A percentile compares a stretch with the other conserved stretches of the same genome.
Evolutionary conservation across 35 echinoderm and acorn worm genomes (phyloP).

Genomic region (Chiridota heheva): DNA sequence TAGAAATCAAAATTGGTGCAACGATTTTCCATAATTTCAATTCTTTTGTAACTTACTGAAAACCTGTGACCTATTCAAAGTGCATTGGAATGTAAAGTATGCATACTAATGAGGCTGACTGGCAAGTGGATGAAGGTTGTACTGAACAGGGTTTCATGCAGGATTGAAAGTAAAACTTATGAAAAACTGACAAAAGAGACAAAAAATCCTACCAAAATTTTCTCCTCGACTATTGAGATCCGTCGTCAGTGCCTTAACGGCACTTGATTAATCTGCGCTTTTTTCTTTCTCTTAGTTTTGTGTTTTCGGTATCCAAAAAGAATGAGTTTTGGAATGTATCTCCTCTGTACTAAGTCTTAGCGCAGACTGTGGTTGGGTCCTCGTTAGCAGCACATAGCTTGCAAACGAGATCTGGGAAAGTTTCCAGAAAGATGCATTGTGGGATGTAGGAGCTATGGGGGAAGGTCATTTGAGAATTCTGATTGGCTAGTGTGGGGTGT

Average conservation of each 20-base stretch:
- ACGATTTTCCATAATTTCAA: too few relatives aligned
- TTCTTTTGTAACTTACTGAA: too few relatives aligned
- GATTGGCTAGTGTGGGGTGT: conserved; percentile 10
- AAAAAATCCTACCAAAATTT: conserved; percentile 15
- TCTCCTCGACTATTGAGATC: conserved; percentile 55
- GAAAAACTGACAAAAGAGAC: background rate
- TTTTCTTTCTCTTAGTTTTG: conserved; percentile 28
- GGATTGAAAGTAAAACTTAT: conserved; percentile 22
- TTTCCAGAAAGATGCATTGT: conserved; percentile 9
- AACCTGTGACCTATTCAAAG: too few relatives aligned
- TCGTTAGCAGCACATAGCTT: conserved; percentile 8
- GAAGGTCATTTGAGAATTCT: background rate
- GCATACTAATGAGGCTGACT: conserved; percentile 9
- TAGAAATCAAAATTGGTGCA: too few relatives aligned
- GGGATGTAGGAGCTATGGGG: conserved; percentile 26
- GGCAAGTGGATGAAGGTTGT: too few relatives aligned
- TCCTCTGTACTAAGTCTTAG: conserved; percentile 41
- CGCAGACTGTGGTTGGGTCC: conserved; percentile 38
- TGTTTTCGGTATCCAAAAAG: background rate
- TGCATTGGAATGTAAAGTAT: conserved; percentile 26
- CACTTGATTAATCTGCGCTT: conserved; percentile 25
- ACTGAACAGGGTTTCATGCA: too few relatives aligned
- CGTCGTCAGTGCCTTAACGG: conserved; percentile 43
- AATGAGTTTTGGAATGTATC: conserved; percentile 42
- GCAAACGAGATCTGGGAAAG: conserved; percentile 5